Evolutionary conservation across 2,797 vertebrate species (phyloP).

Genomic region (Smutsia gigantea): DNA sequence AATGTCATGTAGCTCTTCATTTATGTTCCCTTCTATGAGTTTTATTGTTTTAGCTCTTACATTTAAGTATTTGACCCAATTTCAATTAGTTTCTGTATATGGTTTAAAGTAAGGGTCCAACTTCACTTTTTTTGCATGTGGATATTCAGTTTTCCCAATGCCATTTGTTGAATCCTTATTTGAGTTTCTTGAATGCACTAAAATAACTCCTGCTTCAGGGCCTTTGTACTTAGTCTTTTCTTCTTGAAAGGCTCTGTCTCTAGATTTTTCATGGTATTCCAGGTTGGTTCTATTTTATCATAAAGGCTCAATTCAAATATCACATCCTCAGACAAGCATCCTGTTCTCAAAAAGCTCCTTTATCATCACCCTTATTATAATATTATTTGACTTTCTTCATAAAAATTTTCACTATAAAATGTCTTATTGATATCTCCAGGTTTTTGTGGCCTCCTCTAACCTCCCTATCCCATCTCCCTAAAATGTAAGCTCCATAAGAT

Average conservation of each 20-base stretch:
- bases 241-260: not conserved
- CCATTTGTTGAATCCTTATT: not conserved
- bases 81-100: not conserved
- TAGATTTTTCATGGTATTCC: not conserved
- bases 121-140: not conserved
- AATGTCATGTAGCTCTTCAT: not conserved
- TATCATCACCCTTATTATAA: not conserved
- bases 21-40: not conserved
- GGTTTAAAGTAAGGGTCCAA: not conserved
- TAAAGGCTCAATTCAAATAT: not conserved
- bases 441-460: not conserved
- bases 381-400: not conserved
- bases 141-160: not conserved
- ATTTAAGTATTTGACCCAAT: not conserved
- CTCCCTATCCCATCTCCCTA: not conserved
- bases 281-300: not conserved
- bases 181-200: not conserved
- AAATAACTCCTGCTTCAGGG: not conserved
- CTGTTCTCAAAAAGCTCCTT: not conserved
- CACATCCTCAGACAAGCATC: not conserved
- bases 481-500: not conserved
- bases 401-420: not conserved
- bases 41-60: not conserved
- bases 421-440: not conserved
- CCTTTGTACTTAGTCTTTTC: not conserved